Percentiles rank a stretch among this genome's conserved stretches.
phyloP scores from a whole-genome alignment of 2,113 vertebrate genomes.

The Chionomys nivalis region DNA sequence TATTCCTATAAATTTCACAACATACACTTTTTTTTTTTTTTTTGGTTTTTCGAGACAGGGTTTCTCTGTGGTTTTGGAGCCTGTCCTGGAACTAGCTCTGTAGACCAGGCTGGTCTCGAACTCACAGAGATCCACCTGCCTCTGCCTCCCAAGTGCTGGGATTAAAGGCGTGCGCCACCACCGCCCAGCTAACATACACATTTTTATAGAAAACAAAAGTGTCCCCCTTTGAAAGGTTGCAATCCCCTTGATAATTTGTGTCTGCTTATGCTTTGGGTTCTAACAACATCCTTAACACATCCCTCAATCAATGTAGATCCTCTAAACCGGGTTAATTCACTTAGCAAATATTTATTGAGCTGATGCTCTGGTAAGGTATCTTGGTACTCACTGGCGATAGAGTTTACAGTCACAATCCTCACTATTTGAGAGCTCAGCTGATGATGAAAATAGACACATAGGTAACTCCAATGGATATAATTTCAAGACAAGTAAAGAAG shows the following conservation, averaged over 20 bases:
- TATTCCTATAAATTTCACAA: neutral
- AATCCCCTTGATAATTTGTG: neutral
- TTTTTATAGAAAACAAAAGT: neutral
- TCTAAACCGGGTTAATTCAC: slow-evolving; percentile 65
- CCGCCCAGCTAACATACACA: too few relatives aligned
- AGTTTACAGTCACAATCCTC: slow-evolving; percentile 62
- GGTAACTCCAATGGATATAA: slow-evolving; percentile 60
- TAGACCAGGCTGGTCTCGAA: too few relatives aligned
- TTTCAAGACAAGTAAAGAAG: slow-evolving; percentile 51
- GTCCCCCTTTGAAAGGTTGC: neutral
- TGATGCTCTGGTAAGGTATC: slow-evolving; percentile 57
- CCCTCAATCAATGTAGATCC: slow-evolving; percentile 42
- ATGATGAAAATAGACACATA: slow-evolving; percentile 68
- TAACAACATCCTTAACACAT: neutral
- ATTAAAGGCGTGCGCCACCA: too few relatives aligned
- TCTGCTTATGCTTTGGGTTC: slow-evolving; percentile 17
- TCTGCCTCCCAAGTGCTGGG: too few relatives aligned
- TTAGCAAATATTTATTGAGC: slow-evolving; percentile 72
- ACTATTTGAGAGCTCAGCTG: slow-evolving; percentile 63
- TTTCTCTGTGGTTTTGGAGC: too few relatives aligned
- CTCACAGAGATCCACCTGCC: too few relatives aligned
- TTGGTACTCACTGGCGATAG: slow-evolving; percentile 63
- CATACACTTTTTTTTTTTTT: neutral
- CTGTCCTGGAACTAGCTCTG: too few relatives aligned
- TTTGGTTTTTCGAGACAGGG: too few relatives aligned